phyloP scores from a whole-genome alignment of 23 tunicate species.

The Styela plicata region DNA sequence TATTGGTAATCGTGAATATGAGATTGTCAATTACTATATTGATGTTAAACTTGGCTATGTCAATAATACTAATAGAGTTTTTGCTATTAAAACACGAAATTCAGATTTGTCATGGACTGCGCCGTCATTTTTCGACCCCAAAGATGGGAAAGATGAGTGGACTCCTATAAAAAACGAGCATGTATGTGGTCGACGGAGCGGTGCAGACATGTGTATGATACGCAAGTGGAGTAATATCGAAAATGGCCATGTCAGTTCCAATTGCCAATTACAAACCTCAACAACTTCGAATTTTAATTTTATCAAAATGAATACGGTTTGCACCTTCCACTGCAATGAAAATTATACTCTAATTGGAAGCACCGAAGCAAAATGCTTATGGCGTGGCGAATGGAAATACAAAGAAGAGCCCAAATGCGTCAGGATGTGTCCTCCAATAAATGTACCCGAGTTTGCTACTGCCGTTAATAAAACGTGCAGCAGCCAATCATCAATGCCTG shows the following conservation, averaged over 20 bases:
- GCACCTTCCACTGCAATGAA: conserved; percentile 28
- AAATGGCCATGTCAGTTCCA: not conserved
- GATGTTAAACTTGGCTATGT: not conserved
- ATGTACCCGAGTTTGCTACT: not conserved
- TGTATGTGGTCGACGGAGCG: not conserved
- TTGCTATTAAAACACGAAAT: not conserved
- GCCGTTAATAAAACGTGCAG: not conserved
- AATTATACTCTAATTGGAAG: conserved; percentile 18
- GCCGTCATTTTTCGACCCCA: not conserved
- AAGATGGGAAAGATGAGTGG: not conserved
- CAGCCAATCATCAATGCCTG: not conserved
- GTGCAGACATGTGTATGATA: not conserved
- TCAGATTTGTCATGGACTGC: not conserved
- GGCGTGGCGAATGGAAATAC: conserved; percentile 23
- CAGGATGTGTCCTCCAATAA: conserved; percentile 16
- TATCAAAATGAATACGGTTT: not conserved
- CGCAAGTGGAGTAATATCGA: not conserved
- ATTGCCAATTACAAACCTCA: not conserved
- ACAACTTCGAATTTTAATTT: not conserved
- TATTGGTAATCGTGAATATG: not conserved
- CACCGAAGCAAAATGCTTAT: not conserved
- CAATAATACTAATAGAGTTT: not conserved
- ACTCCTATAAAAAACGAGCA: not conserved
- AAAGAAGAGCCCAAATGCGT: not conserved
- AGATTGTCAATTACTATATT: not conserved